A percentile compares a stretch with the other conserved stretches of the same genome.
Conservation (phyloP, 2,797 vertebrate species). For the Cryptoprocta ferox region DNA sequence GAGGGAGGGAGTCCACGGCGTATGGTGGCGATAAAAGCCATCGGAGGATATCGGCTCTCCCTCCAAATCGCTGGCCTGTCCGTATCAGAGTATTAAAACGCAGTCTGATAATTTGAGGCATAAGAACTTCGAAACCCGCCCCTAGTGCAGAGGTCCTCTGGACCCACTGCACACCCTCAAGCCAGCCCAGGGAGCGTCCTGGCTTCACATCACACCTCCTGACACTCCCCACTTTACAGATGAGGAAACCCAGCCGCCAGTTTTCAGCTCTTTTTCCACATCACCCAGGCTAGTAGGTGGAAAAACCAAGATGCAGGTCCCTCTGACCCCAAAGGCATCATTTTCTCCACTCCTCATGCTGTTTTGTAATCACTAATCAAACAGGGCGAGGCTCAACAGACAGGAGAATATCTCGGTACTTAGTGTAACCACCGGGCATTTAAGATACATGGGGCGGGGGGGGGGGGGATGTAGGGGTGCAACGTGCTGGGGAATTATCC, state of each 20-base stretch:
- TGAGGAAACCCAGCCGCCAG: neutral
- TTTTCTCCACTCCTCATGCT: neutral
- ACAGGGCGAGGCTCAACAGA: neutral
- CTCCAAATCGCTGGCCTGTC: neutral
- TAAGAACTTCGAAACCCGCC: neutral
- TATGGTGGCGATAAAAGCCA: neutral
- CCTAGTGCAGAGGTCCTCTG: neutral
- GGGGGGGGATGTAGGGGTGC: neutral
- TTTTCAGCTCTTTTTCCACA: neutral
- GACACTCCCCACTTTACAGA: neutral
- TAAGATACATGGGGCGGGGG: fast-evolving
- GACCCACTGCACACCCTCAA: neutral
- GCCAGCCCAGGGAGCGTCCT: neutral
- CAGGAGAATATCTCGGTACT: neutral
- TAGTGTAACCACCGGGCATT: neutral
- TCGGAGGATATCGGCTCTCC: neutral
- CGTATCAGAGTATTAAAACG: neutral
- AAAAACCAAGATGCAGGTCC: neutral
- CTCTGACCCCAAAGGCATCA: neutral
- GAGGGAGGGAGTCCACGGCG: neutral
- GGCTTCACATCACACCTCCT: neutral
- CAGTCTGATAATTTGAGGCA: neutral
- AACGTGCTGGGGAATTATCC: neutral
- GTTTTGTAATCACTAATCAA: neutral
- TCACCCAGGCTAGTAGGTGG: neutral